phyloP scores from a whole-genome alignment of 1,140 invertebrate species.

The Bombus polaris region DNA sequence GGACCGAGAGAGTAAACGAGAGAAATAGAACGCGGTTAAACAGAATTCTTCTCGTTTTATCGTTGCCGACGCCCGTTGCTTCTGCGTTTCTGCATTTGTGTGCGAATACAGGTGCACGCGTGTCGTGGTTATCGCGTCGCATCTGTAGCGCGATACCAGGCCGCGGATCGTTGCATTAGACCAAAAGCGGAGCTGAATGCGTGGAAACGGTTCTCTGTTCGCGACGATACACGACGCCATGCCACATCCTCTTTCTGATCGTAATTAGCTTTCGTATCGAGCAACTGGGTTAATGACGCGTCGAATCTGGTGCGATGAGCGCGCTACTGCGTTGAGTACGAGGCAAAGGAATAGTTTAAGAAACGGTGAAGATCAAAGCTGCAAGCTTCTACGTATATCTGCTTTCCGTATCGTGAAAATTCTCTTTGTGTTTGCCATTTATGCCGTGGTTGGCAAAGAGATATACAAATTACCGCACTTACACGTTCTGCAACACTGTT shows the following conservation, averaged over 20 bases:
- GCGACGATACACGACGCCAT: not conserved
- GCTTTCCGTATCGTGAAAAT: too few species aligned
- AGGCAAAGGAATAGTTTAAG: not conserved
- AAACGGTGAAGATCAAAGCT: too few species aligned
- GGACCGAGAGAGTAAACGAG: conserved; percentile 29
- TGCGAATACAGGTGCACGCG: not conserved
- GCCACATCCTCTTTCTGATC: not conserved
- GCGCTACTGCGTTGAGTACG: not conserved
- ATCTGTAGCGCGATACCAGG: conserved; percentile 49
- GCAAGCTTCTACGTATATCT: too few species aligned
- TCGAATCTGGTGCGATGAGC: not conserved
- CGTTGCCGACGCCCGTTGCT: not conserved
- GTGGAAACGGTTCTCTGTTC: conserved; percentile 1
- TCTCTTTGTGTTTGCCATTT: too few species aligned
- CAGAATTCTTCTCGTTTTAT: conserved; percentile 24
- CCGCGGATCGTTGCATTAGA: conserved; percentile 18
- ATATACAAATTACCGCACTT: too few species aligned
- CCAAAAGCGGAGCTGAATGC: conserved; percentile 22
- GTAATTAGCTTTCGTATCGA: not conserved
- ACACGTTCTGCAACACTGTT: too few species aligned
- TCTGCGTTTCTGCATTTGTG: not conserved
- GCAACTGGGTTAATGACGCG: conserved; percentile 7
- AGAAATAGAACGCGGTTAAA: conserved; percentile 48
- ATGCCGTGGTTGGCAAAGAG: too few species aligned
- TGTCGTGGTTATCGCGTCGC: conserved; percentile 46